These are phyloP conservation scores for Pteronotus mesoamericanus DNA, from an alignment of 2,797 vertebrate genomes.

Conservation along the genomic window DNA sequence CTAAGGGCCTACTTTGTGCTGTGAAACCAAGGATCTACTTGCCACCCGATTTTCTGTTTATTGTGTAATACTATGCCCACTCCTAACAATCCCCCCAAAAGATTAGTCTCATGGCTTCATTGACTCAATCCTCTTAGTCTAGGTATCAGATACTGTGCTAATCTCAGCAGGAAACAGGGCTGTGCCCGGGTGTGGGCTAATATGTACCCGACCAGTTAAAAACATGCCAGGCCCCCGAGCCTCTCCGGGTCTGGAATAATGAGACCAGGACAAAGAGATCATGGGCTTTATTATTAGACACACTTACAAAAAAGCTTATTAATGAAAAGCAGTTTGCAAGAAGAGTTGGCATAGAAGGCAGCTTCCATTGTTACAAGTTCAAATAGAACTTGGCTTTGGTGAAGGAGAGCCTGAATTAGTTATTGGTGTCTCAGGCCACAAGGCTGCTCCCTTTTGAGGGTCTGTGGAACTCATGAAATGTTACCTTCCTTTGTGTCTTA, in stretches of 20 bases:
- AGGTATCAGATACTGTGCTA: conserved; percentile 46
- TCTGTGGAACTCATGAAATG: background rate
- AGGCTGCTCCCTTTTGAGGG: background rate
- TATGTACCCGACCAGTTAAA: conserved; percentile 48
- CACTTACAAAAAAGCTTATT: conserved; percentile 63
- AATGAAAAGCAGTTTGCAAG: conserved; percentile 62
- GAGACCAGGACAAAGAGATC: conserved; percentile 63
- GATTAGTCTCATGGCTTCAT: conserved; percentile 43
- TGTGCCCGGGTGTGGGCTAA: conserved; percentile 33
- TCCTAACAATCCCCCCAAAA: background rate
- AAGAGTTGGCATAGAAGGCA: conserved; percentile 48
- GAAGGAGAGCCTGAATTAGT: background rate
- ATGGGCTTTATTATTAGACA: conserved; percentile 61
- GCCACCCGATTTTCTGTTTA: background rate
- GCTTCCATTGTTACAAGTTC: conserved; percentile 44
- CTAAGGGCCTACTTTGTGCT: background rate
- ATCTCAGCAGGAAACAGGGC: conserved; percentile 55
- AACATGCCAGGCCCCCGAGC: background rate
- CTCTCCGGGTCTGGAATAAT: conserved; percentile 55
- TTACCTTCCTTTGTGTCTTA: background rate
- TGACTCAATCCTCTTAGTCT: conserved; percentile 42
- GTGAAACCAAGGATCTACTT: background rate
- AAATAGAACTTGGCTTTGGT: conserved; percentile 49
- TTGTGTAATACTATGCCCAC: fast-evolving
- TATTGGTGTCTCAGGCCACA: conserved; percentile 1